phyloP scores from a whole-genome alignment of 2,888 invertebrate genomes.

The Meteorus colon region DNA sequence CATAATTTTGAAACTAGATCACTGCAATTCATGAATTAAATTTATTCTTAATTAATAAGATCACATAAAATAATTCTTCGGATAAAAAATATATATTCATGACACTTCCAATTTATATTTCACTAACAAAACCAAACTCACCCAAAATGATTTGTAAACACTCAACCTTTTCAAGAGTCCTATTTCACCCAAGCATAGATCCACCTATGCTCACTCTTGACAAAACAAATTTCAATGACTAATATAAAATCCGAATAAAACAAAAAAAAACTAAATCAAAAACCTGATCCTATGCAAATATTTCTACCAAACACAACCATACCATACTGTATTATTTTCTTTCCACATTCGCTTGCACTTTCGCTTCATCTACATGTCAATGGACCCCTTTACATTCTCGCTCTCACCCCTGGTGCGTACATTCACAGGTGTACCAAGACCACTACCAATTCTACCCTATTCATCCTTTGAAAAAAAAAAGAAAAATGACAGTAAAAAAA shows the following conservation, averaged over 20 bases:
- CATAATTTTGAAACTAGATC: too few relatives aligned
- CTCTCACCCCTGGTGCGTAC: constrained; percentile 55
- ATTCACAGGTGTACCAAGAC: constrained; percentile 71
- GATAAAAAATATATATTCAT: too few relatives aligned
- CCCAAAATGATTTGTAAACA: too few relatives aligned
- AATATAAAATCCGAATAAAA: background rate
- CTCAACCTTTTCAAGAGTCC: too few relatives aligned
- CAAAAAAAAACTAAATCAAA: background rate
- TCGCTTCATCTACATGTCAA: constrained; percentile 67
- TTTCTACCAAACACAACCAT: background rate
- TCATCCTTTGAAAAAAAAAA: constrained; percentile 56
- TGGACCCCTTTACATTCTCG: constrained; percentile 56
- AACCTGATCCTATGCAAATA: background rate
- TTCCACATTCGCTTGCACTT: background rate
- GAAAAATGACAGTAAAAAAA: constrained; percentile 14
- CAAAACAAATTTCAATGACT: too few relatives aligned
- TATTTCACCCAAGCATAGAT: too few relatives aligned
- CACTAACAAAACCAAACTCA: too few relatives aligned
- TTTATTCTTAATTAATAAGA: too few relatives aligned
- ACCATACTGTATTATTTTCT: background rate
- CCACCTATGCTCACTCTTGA: too few relatives aligned
- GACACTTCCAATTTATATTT: too few relatives aligned
- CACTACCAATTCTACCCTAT: constrained; percentile 33
- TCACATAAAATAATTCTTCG: too few relatives aligned
- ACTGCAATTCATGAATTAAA: too few relatives aligned